Evolutionary conservation across 2,888 invertebrate species (phyloP), one percentile per base, ranked within the genome.

Genomic region (Zele albiditarsus): DNA sequence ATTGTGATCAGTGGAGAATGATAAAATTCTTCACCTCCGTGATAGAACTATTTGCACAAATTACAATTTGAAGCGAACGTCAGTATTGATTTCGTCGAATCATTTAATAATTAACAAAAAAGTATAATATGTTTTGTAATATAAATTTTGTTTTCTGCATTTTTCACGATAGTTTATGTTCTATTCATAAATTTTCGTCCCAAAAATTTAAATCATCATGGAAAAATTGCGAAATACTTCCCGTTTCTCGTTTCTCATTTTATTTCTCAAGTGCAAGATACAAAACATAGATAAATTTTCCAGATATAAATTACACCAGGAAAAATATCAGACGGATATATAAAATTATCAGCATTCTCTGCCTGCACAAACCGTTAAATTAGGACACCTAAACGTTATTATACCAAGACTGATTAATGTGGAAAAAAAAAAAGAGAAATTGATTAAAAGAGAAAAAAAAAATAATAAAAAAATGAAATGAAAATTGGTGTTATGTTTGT

Each of bases 401-500:
- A 77, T 79, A 77, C 73, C 80, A 81, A 81, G 81, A 81, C 81
- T 81, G 81, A 81, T 75, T 81, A 81, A 77, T 78, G 77, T 75
- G 78, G 71, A 53, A 68, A 74, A 31, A 3, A 31, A 57, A 72
- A 75, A 71, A 71, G n/a, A n/a, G n/a, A n/a, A 74, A 76, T 70
- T 69, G 60, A 65, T 74, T 79, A 78, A 74, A 76, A 74, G 68
- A 53, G n/a, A 20, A 53, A 53, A 81, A 80, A 80, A 71, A 71
- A 69, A 66, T 62, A 31, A 76, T 46, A 60, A 77, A 79, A 76
- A 77, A 76, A 72, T 78, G 76, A 57, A 62, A 80, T 80, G 84
- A 82, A 77, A 87, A 86, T 88, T 81, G 84, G 86, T 89, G 89
- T 89, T 89, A 88, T 84, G 89, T 89, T 88, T 88, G 88, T 84